phyloP scores from a whole-genome alignment of 2,797 vertebrate species.

The Bradypodion pumilum region DNA sequence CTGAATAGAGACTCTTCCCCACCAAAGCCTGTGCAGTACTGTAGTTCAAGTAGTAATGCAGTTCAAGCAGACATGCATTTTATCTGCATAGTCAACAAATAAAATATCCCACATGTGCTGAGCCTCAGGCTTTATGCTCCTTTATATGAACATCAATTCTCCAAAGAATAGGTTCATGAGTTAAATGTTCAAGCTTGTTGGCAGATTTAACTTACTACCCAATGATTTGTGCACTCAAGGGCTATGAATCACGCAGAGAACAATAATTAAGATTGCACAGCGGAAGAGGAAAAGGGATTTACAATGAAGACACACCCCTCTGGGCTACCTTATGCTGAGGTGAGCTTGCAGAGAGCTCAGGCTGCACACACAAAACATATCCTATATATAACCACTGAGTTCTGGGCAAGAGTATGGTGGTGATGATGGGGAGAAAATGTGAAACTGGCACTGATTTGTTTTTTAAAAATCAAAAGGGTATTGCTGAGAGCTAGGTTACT shows the following conservation, averaged over 20 bases:
- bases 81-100: not conserved
- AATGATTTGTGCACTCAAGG: conserved; percentile 22
- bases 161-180: conserved; percentile 5
- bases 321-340: conserved; percentile 23
- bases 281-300: conserved; percentile 13
- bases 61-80: not conserved
- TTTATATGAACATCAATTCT: not conserved
- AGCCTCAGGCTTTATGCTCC: not conserved
- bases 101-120: not conserved
- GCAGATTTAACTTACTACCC: conserved; percentile 26
- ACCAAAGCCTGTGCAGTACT: not conserved
- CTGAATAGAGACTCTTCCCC: not conserved
- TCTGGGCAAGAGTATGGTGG: not conserved
- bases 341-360: conserved; percentile 25
- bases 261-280: conserved; percentile 15
- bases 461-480: conserved; percentile 46
- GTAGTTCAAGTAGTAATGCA: not conserved
- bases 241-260: conserved; percentile 22
- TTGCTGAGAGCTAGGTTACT: conserved; percentile 58
- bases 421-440: not conserved
- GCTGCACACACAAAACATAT: not conserved
- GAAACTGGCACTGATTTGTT: conserved; percentile 22
- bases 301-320: not conserved
- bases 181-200: conserved; percentile 2
- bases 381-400: conserved; percentile 20